These are phyloP conservation scores for Nothura maculosa DNA, from an alignment of 2,797 vertebrate genomes.

Conservation along the genomic window DNA sequence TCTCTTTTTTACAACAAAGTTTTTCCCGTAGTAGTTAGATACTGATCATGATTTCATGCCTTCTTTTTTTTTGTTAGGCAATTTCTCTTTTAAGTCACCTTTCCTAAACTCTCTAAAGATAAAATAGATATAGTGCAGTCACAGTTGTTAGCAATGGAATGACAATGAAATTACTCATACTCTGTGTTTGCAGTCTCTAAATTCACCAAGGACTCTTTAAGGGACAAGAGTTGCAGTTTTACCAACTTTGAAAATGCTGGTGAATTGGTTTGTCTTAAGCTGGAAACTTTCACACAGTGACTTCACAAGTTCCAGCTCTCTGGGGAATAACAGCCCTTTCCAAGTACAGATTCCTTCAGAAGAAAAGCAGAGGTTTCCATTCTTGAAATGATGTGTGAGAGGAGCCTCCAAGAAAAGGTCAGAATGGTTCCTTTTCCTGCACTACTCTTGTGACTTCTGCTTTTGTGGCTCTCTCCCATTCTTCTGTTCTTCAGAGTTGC, in stretches of 20 bases:
- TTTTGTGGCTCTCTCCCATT: neutral
- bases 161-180: neutral
- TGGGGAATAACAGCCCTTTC: neutral
- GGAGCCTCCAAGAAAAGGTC: neutral
- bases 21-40: neutral
- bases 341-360: neutral
- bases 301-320: neutral
- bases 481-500: neutral
- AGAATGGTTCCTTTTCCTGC: neutral
- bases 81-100: neutral
- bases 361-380: neutral
- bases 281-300: fast-evolving
- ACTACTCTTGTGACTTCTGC: neutral
- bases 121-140: neutral
- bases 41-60: neutral
- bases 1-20: neutral
- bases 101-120: neutral
- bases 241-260: neutral
- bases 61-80: neutral
- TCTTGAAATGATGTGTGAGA: neutral
- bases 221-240: neutral
- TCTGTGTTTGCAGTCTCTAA: neutral
- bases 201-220: neutral
- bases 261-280: fast-evolving
- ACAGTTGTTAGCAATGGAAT: neutral